These are phyloP conservation scores for Coelopa frigida DNA, from an alignment of 1,140 invertebrate genomes.

Conservation along the genomic window DNA sequence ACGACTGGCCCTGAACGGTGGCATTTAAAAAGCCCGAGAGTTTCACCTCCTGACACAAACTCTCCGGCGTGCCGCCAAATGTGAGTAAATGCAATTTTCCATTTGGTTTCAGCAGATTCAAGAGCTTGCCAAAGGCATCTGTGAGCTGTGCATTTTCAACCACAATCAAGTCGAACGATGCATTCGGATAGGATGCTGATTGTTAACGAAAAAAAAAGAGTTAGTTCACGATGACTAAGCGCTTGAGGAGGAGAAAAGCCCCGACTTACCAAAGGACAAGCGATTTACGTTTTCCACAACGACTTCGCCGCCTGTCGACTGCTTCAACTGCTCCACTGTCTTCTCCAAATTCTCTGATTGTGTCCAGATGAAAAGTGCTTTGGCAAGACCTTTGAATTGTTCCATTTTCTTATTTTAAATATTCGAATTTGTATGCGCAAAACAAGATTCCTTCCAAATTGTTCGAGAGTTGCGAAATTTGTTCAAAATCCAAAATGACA, in stretches of 20 bases:
- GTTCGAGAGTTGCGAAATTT: neutral
- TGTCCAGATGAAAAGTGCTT: constrained; percentile 37
- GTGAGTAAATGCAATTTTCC: constrained; percentile 49
- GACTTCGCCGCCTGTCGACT: constrained; percentile 32
- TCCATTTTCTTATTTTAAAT: constrained; percentile 22
- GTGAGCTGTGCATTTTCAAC: constrained; percentile 50
- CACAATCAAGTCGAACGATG: constrained; percentile 53
- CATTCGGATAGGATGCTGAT: constrained; percentile 48
- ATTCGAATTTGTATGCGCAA: neutral
- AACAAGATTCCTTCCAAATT: neutral
- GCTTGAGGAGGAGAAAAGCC: neutral
- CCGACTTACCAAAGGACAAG: constrained; percentile 33
- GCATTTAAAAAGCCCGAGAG: constrained; percentile 58
- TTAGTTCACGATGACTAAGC: neutral
- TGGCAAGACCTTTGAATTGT: constrained; percentile 31
- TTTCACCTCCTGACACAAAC: constrained; percentile 50
- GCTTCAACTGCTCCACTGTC: constrained; percentile 25
- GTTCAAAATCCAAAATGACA: constrained; percentile 6
- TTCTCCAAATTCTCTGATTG: constrained; percentile 27
- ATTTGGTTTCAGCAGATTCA: constrained; percentile 54
- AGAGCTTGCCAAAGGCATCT: constrained; percentile 47
- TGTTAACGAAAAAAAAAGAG: constrained; percentile 13
- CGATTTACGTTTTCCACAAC: constrained; percentile 39
- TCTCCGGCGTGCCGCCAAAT: constrained; percentile 34
- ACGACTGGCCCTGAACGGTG: constrained; percentile 37